phyloP scores from a whole-genome alignment of 2,113 vertebrate species.

The Cephalophus harveyi region DNA sequence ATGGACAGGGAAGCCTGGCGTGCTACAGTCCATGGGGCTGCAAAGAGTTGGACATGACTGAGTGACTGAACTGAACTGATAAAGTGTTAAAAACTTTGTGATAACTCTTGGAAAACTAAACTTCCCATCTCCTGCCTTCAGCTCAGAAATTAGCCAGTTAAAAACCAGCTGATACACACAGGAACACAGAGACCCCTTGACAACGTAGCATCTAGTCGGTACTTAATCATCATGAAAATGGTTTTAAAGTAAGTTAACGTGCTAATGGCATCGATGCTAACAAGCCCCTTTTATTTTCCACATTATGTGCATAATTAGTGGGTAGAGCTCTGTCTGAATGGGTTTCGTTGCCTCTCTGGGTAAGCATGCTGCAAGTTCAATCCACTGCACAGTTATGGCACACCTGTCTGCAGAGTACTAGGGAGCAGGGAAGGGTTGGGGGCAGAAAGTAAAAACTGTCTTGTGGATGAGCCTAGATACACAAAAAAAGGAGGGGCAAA shows the following conservation, averaged over 20 bases:
- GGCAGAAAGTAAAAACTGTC: neutral
- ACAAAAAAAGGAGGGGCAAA: neutral
- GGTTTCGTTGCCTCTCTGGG: neutral
- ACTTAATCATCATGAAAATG: slow-evolving; percentile 60
- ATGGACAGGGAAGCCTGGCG: neutral
- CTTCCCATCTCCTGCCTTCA: neutral
- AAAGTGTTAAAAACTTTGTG: neutral
- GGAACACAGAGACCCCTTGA: neutral
- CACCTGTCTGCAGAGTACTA: neutral
- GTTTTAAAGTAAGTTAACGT: slow-evolving; percentile 38
- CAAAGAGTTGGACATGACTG: neutral
- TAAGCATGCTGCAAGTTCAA: neutral
- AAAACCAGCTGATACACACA: neutral
- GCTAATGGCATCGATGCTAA: slow-evolving; percentile 51
- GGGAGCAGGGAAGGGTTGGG: rapidly evolving
- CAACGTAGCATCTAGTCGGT: slow-evolving; percentile 29
- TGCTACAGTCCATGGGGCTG: neutral
- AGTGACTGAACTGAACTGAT: neutral
- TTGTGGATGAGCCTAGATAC: neutral
- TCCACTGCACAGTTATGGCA: neutral
- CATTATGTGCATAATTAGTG: slow-evolving; percentile 12
- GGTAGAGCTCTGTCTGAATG: neutral
- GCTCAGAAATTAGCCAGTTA: neutral
- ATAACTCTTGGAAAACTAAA: neutral
- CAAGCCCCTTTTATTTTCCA: neutral